Percentiles rank a stretch among this genome's conserved stretches.
phyloP scores from a whole-genome alignment of 1,140 invertebrate genomes.

The Scaptomyza pallida region DNA sequence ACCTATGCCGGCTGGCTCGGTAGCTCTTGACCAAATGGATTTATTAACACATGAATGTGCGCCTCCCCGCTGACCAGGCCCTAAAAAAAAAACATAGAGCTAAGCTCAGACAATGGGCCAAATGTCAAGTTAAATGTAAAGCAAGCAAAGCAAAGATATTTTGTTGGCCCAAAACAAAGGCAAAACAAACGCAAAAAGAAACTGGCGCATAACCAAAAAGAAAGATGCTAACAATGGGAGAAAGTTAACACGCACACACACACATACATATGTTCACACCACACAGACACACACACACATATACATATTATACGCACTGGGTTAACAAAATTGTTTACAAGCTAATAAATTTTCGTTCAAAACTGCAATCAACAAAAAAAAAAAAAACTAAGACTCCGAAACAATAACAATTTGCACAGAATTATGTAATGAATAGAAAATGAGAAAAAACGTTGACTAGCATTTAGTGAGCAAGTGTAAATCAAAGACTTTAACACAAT shows the following conservation, averaged over 20 bases:
- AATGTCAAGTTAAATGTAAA: slow-evolving; percentile 59
- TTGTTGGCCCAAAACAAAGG: slow-evolving; percentile 53
- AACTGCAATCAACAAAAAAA: slow-evolving; percentile 2
- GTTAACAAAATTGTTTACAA: slow-evolving; percentile 69
- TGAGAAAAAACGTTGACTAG: slow-evolving; percentile 19
- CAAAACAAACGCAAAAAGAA: slow-evolving; percentile 47
- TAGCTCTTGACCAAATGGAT: slow-evolving; percentile 27
- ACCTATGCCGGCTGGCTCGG: slow-evolving; percentile 49
- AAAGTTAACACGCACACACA: slow-evolving; percentile 67
- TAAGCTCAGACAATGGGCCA: slow-evolving; percentile 59
- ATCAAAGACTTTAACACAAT: slow-evolving; percentile 41
- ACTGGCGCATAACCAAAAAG: slow-evolving; percentile 69
- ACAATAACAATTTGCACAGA: slow-evolving; percentile 31
- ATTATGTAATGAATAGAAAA: slow-evolving; percentile 59
- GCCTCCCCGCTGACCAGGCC: background rate
- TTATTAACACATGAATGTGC: slow-evolving; percentile 30
- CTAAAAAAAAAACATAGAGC: slow-evolving; percentile 38
- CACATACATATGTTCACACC: slow-evolving; percentile 4
- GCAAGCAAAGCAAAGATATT: slow-evolving; percentile 40
- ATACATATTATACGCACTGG: slow-evolving; percentile 37
- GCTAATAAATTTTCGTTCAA: slow-evolving; percentile 61
- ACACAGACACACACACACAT: slow-evolving; percentile 18
- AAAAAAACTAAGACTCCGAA: background rate
- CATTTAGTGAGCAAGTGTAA: slow-evolving; percentile 64
- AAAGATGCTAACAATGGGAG: slow-evolving; percentile 81